Evolutionary conservation across 1,140 invertebrate species (phyloP), one percentile per base, ranked within the genome.

Genomic region (Diorhabda sublineata): DNA sequence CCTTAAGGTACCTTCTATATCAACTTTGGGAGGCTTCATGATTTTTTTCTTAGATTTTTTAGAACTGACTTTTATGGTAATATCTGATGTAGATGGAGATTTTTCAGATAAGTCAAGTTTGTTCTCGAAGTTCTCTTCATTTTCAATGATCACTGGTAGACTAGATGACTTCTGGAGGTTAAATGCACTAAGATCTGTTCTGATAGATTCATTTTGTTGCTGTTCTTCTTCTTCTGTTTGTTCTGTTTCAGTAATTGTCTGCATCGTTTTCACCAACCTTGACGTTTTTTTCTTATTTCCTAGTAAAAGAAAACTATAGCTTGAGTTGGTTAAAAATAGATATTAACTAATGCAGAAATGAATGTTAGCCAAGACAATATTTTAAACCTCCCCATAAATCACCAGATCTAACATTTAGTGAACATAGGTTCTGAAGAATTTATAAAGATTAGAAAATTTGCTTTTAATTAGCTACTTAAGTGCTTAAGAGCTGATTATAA

Each of bases 1-100:
- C 76, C 85, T 84, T 47, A 87, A 81, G 72, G 66, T 42, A 9
- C 41, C 63, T 69, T 76, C 73, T 26, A 71, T 57, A 45, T 73
- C 67, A 5, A 59, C n/a, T 64, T 69, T 83, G 2, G n/a, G 60
- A 59, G 11, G 44, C 42, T 64, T 71, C 71, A 6, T 67, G 42
- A 9, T 57, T 44, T 66, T 71, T 42, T 58, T 73, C 62, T 57
- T 69, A 57, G 6, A 8, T 59, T 69, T 69, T 71, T 57, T 63
- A 56, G 60, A 66, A 45, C 41, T 45, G 56, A 42, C 41, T 64
- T 67, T 59, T 60, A 44, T 67, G 56, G 44, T n/a, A 61, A 11
- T 64, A 52, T 52, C 2, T 3, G 47, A 4, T 52, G n/a, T 52
- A 65, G 62, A 41, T 3, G 4, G 7, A 5, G 59, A 61, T 2